Percentiles rank a stretch among this genome's conserved stretches.
Evolutionary conservation across 2,888 invertebrate species (phyloP).

Genomic region (Onchidella celtica): DNA sequence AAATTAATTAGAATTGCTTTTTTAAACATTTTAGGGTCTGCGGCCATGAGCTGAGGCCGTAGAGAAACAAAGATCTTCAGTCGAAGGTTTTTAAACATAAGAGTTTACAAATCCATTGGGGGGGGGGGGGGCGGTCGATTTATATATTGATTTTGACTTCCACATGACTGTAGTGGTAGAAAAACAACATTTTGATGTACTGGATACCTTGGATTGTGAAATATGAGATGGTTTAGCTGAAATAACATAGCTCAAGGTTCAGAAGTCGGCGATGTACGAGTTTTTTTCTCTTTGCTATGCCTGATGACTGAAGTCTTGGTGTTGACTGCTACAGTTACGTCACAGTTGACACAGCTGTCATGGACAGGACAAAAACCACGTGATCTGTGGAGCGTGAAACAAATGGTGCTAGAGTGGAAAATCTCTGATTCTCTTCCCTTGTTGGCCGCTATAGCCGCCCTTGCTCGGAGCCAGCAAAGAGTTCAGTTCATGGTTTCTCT

Average conservation of each 20-base stretch:
- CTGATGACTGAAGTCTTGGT: neutral
- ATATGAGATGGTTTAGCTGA: too few species aligned
- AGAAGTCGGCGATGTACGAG: neutral
- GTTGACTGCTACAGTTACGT: neutral
- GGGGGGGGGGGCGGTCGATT: too few species aligned
- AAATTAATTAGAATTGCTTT: too few species aligned
- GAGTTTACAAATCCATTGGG: too few species aligned
- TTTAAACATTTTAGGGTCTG: too few species aligned
- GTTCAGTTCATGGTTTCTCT: neutral
- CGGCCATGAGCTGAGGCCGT: too few species aligned
- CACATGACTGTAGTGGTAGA: too few species aligned
- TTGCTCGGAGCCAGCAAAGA: neutral
- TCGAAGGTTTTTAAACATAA: too few species aligned
- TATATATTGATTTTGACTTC: too few species aligned
- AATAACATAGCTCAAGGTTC: neutral
- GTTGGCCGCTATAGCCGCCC: neutral
- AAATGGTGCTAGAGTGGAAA: constrained; percentile 24
- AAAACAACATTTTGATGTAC: too few species aligned
- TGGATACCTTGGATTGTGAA: too few species aligned
- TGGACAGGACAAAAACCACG: neutral
- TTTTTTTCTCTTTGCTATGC: neutral
- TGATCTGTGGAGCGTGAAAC: neutral
- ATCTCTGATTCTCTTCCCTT: constrained; percentile 1
- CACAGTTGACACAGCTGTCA: constrained; percentile 34
- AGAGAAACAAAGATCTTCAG: too few species aligned